Conservation (phyloP, 2,888 invertebrate genomes). For the Platycnemis pennipes region DNA sequence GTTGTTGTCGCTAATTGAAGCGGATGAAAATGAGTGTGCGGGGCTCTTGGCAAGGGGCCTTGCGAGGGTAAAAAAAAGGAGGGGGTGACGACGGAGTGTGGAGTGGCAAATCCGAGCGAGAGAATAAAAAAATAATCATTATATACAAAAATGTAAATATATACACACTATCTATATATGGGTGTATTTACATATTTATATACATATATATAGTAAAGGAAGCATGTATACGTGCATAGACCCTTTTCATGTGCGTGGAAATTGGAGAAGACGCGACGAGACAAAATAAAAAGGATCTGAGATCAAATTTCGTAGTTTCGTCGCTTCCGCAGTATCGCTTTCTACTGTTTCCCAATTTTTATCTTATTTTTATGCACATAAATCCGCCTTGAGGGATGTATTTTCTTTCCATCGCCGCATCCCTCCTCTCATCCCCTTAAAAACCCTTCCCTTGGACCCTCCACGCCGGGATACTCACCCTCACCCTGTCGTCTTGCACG, state of each 20-base stretch:
- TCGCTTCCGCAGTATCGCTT: conserved; percentile 63
- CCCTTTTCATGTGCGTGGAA: background rate
- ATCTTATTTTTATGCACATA: background rate
- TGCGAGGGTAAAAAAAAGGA: background rate
- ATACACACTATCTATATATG: background rate
- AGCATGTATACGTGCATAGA: too few relatives aligned
- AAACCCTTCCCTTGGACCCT: too few relatives aligned
- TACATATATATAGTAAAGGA: background rate
- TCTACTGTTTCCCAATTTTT: conserved; percentile 41
- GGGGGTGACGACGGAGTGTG: background rate
- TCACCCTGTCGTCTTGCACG: background rate
- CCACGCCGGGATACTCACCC: too few relatives aligned
- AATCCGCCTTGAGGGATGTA: background rate
- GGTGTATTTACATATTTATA: background rate
- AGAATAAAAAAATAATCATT: too few relatives aligned
- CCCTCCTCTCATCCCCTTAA: background rate
- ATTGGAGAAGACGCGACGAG: background rate
- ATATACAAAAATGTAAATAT: background rate
- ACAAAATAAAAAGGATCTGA: background rate
- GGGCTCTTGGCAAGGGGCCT: background rate
- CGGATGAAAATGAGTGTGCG: conserved; percentile 64
- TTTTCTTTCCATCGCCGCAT: background rate
- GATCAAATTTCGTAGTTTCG: conserved; percentile 63
- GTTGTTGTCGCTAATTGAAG: conserved; percentile 65
- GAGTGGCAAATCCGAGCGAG: background rate